Evolutionary conservation across 1,140 invertebrate genomes (phyloP), one percentile per base, ranked within the genome.

Genomic region (Diorhabda sublineata): DNA sequence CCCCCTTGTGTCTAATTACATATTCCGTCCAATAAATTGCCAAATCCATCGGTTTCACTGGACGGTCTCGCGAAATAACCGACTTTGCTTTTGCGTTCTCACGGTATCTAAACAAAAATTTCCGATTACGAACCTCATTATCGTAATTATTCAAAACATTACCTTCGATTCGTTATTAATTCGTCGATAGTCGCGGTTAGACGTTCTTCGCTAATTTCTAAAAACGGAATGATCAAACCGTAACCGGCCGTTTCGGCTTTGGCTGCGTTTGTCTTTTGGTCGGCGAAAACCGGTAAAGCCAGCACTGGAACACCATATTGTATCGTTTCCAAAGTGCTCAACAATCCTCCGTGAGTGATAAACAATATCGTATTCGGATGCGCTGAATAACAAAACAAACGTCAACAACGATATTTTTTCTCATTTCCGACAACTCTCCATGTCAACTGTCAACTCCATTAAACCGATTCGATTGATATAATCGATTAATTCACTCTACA

Each of bases 251-350:
- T 61, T 58, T 83, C 77, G 0, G 82, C 81, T 59, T 81, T 80
- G 75, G 43, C 80, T 4, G 68, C 67, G 61, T 79, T 80, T 2
- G 61, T 56, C 67, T 67, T 69, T 66, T 80, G 78, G 66, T 80
- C 80, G 3, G 63, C 74, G 60, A 69, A 78, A 57, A 81, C 69
- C 3, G 80, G 80, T 8, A 82, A 74, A 5, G 75, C 76, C 3
- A 87, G 60, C 4, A 87, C 69, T 4, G 86, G 85, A 5, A 85
- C 80, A 8, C 81, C 84, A 69, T 81, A 73, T 64, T 83, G 81
- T 2, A 83, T 73, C 1, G 82, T 80, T 71, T 87, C 86, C 56
- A 63, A 69, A 11, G 69, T 74, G 61, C 74, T 74, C 11, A 75
- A 64, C 3, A 75, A 5, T 56, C 74, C 74, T 42, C 74, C 70